phyloP scores from a whole-genome alignment of 2,888 invertebrate genomes.

The Tupiocoris notatus region DNA sequence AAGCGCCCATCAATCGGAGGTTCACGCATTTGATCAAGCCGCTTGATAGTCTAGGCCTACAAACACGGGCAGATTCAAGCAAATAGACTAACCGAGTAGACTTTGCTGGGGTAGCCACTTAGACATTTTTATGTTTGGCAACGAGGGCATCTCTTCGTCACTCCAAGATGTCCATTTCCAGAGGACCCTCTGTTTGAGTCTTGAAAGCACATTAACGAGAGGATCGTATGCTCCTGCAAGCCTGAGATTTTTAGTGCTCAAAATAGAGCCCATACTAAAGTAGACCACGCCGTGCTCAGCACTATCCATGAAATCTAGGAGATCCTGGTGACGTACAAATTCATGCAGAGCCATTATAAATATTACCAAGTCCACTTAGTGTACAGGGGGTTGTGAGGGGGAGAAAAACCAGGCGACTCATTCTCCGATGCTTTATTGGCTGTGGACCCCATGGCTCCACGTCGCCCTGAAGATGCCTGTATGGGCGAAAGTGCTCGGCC shows the following conservation, averaged over 20 bases:
- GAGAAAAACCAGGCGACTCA: no score
- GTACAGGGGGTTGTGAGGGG: no score
- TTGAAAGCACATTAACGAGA: conserved; percentile 1
- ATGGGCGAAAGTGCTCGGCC: no score
- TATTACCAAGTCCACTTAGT: background rate
- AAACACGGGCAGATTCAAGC: no score
- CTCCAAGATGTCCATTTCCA: conserved; percentile 29
- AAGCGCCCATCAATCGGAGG: no score
- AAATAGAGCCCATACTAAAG: conserved; percentile 32
- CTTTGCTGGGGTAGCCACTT: conserved; percentile 40
- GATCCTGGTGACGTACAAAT: conserved; percentile 19
- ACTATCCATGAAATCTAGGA: conserved; percentile 40
- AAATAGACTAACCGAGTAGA: conserved; percentile 33
- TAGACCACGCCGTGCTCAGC: conserved; percentile 35
- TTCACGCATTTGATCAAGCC: no score
- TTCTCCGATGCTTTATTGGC: no score
- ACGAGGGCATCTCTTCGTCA: background rate
- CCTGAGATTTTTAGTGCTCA: background rate
- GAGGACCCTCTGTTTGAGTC: conserved; percentile 23
- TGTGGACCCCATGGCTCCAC: no score
- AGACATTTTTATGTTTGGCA: conserved; percentile 27
- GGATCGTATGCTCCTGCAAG: background rate
- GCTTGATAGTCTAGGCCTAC: no score
- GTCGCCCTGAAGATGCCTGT: no score
- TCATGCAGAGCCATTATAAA: background rate